These are phyloP conservation scores for Trichomalopsis sarcophagae DNA, from an alignment of 1,140 invertebrate species.

Conservation along the genomic window DNA sequence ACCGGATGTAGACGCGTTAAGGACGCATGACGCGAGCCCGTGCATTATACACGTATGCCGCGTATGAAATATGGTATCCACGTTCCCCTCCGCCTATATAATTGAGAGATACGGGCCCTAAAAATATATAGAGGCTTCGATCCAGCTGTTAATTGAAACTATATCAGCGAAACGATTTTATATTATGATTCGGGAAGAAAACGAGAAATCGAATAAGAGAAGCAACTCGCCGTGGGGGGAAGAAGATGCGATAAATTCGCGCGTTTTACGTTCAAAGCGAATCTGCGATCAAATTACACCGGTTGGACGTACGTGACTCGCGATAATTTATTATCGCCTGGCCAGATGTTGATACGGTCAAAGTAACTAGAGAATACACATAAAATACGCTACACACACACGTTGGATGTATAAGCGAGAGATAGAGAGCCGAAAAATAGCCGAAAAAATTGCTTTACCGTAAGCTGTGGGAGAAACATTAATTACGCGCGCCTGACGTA, in stretches of 20 bases:
- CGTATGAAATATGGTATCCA: too few relatives aligned
- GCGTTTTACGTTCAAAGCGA: not conserved
- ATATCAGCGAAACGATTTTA: too few relatives aligned
- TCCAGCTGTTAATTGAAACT: not conserved
- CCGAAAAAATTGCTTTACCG: too few relatives aligned
- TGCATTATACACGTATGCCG: too few relatives aligned
- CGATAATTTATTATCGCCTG: not conserved
- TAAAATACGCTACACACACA: not conserved
- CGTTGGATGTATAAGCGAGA: too few relatives aligned
- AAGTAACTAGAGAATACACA: slow-evolving; percentile 2
- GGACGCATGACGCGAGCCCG: slow-evolving; percentile 22
- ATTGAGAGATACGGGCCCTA: not conserved
- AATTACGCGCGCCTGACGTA: too few relatives aligned
- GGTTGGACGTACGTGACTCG: not conserved
- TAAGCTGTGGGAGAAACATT: too few relatives aligned
- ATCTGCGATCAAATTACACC: slow-evolving; percentile 8
- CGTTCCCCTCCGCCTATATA: too few relatives aligned
- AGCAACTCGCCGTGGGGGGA: not conserved
- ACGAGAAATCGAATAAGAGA: not conserved
- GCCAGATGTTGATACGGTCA: not conserved
- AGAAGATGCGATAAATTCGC: not conserved
- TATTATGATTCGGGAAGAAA: not conserved
- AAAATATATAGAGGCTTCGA: not conserved
- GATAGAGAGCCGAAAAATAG: too few relatives aligned
- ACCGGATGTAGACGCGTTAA: slow-evolving; percentile 23